These are phyloP conservation scores for Calonectris borealis DNA, from an alignment of 2,113 vertebrate genomes.

Conservation along the genomic window DNA sequence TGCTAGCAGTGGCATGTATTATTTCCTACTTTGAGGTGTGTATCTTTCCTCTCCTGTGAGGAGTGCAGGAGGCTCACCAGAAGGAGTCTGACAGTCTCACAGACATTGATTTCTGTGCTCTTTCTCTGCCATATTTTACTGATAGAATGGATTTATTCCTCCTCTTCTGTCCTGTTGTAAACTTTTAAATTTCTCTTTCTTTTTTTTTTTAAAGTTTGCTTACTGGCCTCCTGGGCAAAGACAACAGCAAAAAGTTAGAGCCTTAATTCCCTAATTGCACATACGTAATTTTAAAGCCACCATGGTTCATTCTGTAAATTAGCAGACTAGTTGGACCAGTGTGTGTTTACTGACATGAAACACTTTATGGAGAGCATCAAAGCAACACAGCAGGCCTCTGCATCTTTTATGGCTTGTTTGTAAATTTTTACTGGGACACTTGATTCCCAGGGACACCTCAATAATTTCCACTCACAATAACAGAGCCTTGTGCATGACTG, in stretches of 20 bases:
- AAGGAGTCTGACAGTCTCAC: background rate
- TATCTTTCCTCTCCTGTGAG: background rate
- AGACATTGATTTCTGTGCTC: background rate
- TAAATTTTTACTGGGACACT: constrained; percentile 30
- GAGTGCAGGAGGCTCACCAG: background rate
- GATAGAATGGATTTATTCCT: background rate
- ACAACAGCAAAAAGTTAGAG: background rate
- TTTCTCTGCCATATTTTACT: background rate
- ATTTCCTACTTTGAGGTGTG: background rate
- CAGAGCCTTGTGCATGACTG: background rate
- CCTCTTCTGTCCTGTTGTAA: background rate
- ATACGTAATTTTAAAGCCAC: background rate
- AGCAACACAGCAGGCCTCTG: background rate
- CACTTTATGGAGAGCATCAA: background rate
- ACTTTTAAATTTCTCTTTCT: background rate
- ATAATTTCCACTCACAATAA: background rate
- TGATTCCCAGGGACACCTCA: background rate
- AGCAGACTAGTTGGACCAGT: background rate
- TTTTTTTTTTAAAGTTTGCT: background rate
- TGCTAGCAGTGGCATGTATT: background rate
- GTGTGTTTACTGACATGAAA: background rate
- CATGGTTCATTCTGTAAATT: background rate
- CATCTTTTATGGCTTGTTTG: background rate
- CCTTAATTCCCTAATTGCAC: background rate
- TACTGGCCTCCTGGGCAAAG: background rate